A percentile compares a stretch with the other conserved stretches of the same genome.
These are phyloP conservation scores for Forbesichthys agassizii DNA, from an alignment of 2,113 vertebrate genomes.

Conservation along the genomic window DNA sequence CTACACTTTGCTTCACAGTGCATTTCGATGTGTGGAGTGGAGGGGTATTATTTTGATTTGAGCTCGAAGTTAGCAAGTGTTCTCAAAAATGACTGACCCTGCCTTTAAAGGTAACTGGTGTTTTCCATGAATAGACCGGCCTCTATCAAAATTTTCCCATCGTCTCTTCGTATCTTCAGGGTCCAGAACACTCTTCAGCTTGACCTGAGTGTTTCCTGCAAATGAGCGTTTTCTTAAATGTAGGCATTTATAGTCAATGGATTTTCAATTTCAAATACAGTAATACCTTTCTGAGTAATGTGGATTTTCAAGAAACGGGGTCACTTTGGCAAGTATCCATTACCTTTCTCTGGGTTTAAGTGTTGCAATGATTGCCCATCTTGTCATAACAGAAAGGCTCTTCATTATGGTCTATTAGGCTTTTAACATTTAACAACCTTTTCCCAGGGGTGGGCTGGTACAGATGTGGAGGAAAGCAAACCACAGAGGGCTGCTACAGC, in stretches of 20 bases:
- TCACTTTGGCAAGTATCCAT: constrained; percentile 6
- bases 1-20: too few species aligned
- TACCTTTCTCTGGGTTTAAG: constrained; percentile 17
- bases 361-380: constrained; percentile 45
- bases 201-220: constrained; percentile 89
- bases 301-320: neutral
- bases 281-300: neutral
- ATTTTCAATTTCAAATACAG: neutral
- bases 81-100: too few species aligned
- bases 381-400: constrained; percentile 40
- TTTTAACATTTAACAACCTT: constrained; percentile 36
- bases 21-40: too few species aligned
- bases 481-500: constrained; percentile 46
- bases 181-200: constrained; percentile 91
- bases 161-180: constrained; percentile 66
- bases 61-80: too few species aligned
- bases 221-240: constrained; percentile 91
- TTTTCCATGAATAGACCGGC: neutral
- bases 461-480: constrained; percentile 12
- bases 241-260: constrained; percentile 18
- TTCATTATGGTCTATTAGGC: constrained; percentile 39
- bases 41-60: too few species aligned
- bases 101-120: too few species aligned
- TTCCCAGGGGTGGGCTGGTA: constrained; percentile 27
- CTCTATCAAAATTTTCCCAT: neutral